Evolutionary conservation across 1,140 invertebrate species (phyloP), one percentile per base, ranked within the genome.

Genomic region (Luehdorfia chinensis): DNA sequence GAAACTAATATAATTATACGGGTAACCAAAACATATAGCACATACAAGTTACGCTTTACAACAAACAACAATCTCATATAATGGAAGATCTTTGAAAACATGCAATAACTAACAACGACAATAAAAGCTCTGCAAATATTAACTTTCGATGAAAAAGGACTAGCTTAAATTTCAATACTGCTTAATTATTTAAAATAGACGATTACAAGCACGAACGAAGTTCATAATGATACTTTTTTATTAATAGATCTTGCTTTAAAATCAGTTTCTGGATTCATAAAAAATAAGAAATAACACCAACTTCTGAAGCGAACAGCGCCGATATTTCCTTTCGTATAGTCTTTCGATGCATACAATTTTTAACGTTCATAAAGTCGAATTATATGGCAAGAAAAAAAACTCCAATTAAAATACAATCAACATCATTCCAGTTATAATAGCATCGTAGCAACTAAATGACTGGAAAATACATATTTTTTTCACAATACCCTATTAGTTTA

Each of bases 401-500:
- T 27, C 8, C 11, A 27, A n/a, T n/a, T n/a, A n/a, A 15, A 27
- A 16, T 41, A 41, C 13, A 41, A 27, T 27, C 7, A 19, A 8
- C 23, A 15, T 13, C 27, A 39, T 19, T 9, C n/a, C n/a, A 36
- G 18, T 19, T 11, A 30, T 8, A 43, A 28, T 37, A 6, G 13
- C 8, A 30, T 27, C 37, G 21, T 9, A 2, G 48, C 32, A 51
- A 53, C 19, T 30, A 6, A 55, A 78, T 84, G 78, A 81, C 81
- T 78, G 72, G 78, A 83, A 85, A 85, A 85, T 81, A 85, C 81
- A 84, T 67, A 50, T 57, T 21, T 21, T 67, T 58, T 72, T 74
- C 67, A 66, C 53, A 59, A 62, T 66, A 70, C 44, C 51, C 63
- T 70, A 73, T 64, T 59, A 73, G 55, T 75, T 65, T 51, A 67